Evolutionary conservation across 2,113 vertebrate genomes (phyloP), one percentile per base, ranked within the genome.

Genomic region (Pristiophorus japonicus): DNA sequence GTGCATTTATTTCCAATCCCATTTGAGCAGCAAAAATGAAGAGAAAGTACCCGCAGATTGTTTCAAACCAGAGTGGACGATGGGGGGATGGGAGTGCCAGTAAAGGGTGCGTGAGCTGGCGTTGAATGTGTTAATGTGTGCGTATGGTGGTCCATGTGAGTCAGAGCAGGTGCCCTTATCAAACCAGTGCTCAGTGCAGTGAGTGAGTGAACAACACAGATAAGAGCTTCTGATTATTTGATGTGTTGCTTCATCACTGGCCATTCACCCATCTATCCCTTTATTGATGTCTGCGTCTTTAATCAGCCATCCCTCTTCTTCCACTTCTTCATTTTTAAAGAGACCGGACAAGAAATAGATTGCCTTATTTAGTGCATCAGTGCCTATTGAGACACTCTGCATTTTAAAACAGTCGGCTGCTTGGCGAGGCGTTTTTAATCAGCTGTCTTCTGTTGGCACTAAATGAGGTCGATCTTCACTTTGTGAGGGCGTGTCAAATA

Each of bases 81-180:
- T 4, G 45, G 45, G 12, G 84, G 22, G 30, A 47, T 27, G 27
- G 24, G 51, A 27, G 45, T 47, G 47, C 1, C 42, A 27, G 47
- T 87, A 12, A 87, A 27, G 84, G 12, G 6, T 59, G 27, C 1
- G 51, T 88, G 51, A 55, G 12, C 85, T 88, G 85, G 11, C 27
- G 51, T 30, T 34, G 45, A 55, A 30, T 59, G 85, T n/a, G 47
- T 51, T 88, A 51, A 88, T 55, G 47, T 51, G 5, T 87, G 47
- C 45, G 10, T 27, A 27, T 30, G 47, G 47, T 12, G 27, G 47
- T 59, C 22, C 34, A 12, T 5, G 34, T 55, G 85, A 88, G 47
- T 88, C 47, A 88, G 85, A 88, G 45, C 85, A 88, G 85, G 47
- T 55, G 85, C 51, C 85, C 47, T 88, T 55, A 88, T 88, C 51